Base-by-base conservation (phyloP, 2,888 invertebrate species). In the Charanyca ferruginea region DNA sequence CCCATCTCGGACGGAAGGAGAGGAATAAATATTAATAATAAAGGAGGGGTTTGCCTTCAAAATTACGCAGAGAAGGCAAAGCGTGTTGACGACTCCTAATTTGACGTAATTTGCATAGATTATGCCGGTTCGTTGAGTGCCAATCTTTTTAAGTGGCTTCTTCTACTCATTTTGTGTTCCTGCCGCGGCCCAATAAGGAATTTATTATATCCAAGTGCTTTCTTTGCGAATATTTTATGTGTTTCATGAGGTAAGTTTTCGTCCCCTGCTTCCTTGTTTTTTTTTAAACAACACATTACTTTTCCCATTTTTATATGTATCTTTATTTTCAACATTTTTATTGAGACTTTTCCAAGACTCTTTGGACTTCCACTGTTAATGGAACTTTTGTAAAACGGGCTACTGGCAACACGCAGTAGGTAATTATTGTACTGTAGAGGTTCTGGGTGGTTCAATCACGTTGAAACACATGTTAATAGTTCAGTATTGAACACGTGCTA, bases 21-120 rank as follows among this genome's bases (percentile, higher is more conserved):
- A 87, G 92, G 92, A 94, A 94, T 95, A 95, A 95, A 95, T 95
- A 95, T 95, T 95, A 95, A 95, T 95, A 95, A 94, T 94, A 94
- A 93, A 92, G 86, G 93, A 93, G 94, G 94, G 94, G 95, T 94
- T 94, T 94, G 93, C 94, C 90, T 92, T 89, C 90, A 88, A 91
- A 94, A 94, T 95, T 94, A 93, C 92, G 87, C 83, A 81, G 90
- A 88, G 89, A 88, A 90, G 92, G 89, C 88, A 88, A 87, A 89
- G 89, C 88, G 94, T 94, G 95, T 94, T 94, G 95, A 94, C 94
- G 93, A 94, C 90, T 93, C 93, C 94, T 95, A 95, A 95, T 95
- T 95, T 95, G 93, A 92, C 91, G 93, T 94, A 93, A 95, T 95
- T 95, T 95, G 91, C 95, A 95, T 95, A 94, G 95, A 95, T 95